A percentile compares a stretch with the other conserved stretches of the same genome.
Evolutionary conservation across 2,797 vertebrate species (phyloP).

Genomic region (Sandelia bainsii): DNA sequence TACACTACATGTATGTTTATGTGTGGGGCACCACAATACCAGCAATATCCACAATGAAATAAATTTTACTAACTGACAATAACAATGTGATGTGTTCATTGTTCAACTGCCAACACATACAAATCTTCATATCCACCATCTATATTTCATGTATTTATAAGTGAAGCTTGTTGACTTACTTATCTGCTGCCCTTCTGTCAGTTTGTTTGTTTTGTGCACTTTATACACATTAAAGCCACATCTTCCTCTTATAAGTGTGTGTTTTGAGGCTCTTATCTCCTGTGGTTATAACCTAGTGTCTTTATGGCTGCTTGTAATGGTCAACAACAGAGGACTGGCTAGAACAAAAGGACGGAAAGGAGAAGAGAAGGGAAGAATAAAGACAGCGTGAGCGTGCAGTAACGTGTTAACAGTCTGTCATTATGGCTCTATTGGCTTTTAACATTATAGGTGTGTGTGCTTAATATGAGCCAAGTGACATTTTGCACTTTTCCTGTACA

Average conservation of each 20-base stretch:
- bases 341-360: not conserved
- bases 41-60: constrained; percentile 2
- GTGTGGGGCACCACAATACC: no score
- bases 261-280: constrained; percentile 65
- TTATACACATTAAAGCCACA: constrained; percentile 51
- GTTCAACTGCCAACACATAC: constrained; percentile 10
- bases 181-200: constrained; percentile 44
- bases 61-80: constrained; percentile 33
- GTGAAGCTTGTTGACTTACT: constrained; percentile 37
- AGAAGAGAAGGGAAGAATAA: not conserved
- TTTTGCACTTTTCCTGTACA: not conserved
- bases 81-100: constrained; percentile 39
- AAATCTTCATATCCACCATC: constrained; percentile 9
- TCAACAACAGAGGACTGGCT: constrained; percentile 19
- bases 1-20: not conserved
- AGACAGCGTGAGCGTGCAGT: not conserved
- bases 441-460: not conserved
- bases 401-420: not conserved
- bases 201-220: constrained; percentile 48
- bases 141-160: constrained; percentile 21
- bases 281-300: constrained; percentile 52
- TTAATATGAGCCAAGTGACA: not conserved
- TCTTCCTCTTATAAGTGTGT: constrained; percentile 22
- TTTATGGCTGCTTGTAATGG: constrained; percentile 55
- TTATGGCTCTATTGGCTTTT: not conserved